Evolutionary conservation across 2,113 vertebrate species (phyloP), one percentile per base, ranked within the genome.

Genomic region (Myiozetetes cayanensis): DNA sequence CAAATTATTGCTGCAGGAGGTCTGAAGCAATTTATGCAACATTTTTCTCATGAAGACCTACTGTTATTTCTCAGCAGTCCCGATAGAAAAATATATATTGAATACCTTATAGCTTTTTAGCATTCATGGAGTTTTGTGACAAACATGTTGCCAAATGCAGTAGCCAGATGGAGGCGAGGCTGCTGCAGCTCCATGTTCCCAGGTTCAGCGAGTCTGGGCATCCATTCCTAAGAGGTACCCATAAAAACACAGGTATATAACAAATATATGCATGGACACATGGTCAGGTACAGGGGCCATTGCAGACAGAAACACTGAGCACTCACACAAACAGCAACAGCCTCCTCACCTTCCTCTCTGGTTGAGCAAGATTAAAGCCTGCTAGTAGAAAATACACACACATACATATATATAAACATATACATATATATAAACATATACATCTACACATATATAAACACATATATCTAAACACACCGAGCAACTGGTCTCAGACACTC

Each of bases 1-100:
- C 71, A 93, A 94, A 93, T 90, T 63, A 79, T 37, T 93, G 53
- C 93, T 91, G 91, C 67, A 82, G 89, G 80, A 90, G 52, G 35
- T 89, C 80, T 90, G 70, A 74, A 82, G 37, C 82, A 93, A 83
- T 94, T 93, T 83, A 81, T 81, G 76, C 43, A 83, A 75, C 84
- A 83, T 63, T 76, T 87, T 65, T 43, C 78, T 92, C 31, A 35
- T 10, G 14, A 80, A 95, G 35, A 49, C 58, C 80, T 76, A 65
- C 31, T 87, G 65, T 62, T 86, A 90, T 79, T 96, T 90, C 67
- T 84, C 76, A 93, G 85, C 58, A 96, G 61, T 53, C 41, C 62
- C 75, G 80, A 92, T 17, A 93, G 74, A 81, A 96, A 84, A 83
- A 70, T 56, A 81, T 30, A 70, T 74, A 65, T n/a, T 39, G 71